Conservation (phyloP, 37 sponge, comb jelly and placozoan genomes). For the Spongia lamella region DNA sequence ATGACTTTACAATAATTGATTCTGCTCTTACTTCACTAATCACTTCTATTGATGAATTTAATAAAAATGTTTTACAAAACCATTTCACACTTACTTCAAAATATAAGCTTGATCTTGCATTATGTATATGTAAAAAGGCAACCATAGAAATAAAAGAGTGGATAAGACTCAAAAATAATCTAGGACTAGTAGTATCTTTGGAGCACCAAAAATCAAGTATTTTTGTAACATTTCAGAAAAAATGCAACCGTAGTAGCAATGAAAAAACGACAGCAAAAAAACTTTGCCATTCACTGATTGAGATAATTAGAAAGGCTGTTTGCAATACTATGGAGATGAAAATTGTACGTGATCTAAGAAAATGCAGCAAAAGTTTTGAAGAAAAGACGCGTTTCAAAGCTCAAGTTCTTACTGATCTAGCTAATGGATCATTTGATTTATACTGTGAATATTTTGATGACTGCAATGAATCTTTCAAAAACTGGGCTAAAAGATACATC, state of each 20-base stretch:
- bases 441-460: too few species aligned
- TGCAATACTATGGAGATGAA: neutral
- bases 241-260: neutral
- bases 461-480: too few species aligned
- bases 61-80: neutral
- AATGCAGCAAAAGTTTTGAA: neutral
- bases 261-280: constrained; percentile 6
- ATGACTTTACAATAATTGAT: neutral
- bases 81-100: neutral
- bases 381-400: constrained; percentile 5
- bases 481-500: too few species aligned
- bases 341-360: constrained; percentile 7
- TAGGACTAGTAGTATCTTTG: constrained; percentile 3
- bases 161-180: neutral
- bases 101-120: constrained; percentile 11
- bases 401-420: too few species aligned
- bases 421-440: too few species aligned
- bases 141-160: neutral
- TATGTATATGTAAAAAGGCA: constrained; percentile 13
- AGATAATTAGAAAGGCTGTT: neutral
- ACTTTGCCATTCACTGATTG: neutral
- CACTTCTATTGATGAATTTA: neutral
- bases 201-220: neutral
- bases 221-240: neutral
- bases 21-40: neutral